phyloP scores from a whole-genome alignment of 2,888 invertebrate species.

The Slavum lentiscoides region DNA sequence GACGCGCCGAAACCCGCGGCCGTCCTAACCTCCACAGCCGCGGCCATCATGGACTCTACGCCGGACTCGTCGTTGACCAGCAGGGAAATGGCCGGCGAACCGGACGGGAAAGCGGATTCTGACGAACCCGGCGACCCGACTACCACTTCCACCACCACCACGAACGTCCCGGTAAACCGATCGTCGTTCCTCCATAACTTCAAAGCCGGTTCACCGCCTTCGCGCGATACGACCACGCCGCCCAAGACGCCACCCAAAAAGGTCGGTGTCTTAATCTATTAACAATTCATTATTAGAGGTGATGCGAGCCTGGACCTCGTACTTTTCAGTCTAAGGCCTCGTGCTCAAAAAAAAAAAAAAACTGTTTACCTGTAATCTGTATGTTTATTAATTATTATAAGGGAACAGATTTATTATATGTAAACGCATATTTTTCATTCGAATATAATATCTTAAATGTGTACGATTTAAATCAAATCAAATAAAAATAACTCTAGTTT shows the following conservation, averaged over 20 bases:
- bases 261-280: not conserved
- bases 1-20: conserved; percentile 8
- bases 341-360: too few relatives aligned
- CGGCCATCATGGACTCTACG: not conserved
- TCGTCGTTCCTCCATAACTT: conserved; percentile 77
- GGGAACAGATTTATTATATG: too few relatives aligned
- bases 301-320: too few relatives aligned
- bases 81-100: conserved; percentile 78
- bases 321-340: too few relatives aligned
- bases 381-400: too few relatives aligned
- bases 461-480: too few relatives aligned
- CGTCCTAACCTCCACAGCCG: too few relatives aligned
- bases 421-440: too few relatives aligned
- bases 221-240: conserved; percentile 69
- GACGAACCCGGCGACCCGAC: conserved; percentile 71
- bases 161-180: conserved; percentile 58
- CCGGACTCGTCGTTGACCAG: conserved; percentile 49
- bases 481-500: too few relatives aligned
- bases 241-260: conserved; percentile 35
- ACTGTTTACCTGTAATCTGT: too few relatives aligned
- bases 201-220: conserved; percentile 68
- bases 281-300: too few relatives aligned
- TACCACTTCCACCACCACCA: conserved; percentile 64
- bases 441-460: too few relatives aligned
- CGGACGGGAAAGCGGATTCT: conserved; percentile 84